Evolutionary conservation across 2,113 vertebrate genomes (phyloP).

Genomic region (Passer montanus): DNA sequence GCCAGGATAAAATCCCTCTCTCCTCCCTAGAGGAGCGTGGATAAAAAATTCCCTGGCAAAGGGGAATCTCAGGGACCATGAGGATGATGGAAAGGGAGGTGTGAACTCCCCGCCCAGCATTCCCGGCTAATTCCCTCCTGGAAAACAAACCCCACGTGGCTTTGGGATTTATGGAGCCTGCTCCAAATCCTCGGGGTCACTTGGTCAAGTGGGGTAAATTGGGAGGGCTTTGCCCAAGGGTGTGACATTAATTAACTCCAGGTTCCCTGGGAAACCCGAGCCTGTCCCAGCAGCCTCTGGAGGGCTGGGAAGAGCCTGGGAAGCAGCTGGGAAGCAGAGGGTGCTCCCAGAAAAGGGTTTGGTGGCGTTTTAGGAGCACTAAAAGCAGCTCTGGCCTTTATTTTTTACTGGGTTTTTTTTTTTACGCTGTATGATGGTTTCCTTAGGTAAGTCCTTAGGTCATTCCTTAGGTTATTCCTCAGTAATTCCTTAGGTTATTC

Average conservation of each 20-base stretch:
- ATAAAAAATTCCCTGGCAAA: not conserved
- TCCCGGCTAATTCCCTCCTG: not conserved
- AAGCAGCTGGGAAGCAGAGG: not conserved
- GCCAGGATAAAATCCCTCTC: not conserved
- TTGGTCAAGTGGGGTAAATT: conserved; percentile 44
- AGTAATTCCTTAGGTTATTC: not conserved
- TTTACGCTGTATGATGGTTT: rapidly evolving
- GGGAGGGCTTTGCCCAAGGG: not conserved
- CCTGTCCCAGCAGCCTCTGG: too few species aligned
- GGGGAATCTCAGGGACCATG: not conserved
- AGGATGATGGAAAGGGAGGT: not conserved
- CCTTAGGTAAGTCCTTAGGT: not conserved
- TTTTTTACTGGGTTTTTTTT: not conserved
- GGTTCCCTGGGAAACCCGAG: not conserved
- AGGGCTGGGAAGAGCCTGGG: not conserved
- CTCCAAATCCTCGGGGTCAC: conserved; percentile 1
- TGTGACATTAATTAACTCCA: not conserved
- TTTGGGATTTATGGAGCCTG: conserved; percentile 1
- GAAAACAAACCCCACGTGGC: not conserved
- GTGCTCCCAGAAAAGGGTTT: not conserved
- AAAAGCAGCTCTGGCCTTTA: not conserved
- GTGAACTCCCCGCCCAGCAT: not conserved
- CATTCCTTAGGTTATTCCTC: not conserved
- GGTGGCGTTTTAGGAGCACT: not conserved
- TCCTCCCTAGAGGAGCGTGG: not conserved